Conservation (phyloP, 2,113 vertebrate genomes). For the Grammomys dolichurus region DNA sequence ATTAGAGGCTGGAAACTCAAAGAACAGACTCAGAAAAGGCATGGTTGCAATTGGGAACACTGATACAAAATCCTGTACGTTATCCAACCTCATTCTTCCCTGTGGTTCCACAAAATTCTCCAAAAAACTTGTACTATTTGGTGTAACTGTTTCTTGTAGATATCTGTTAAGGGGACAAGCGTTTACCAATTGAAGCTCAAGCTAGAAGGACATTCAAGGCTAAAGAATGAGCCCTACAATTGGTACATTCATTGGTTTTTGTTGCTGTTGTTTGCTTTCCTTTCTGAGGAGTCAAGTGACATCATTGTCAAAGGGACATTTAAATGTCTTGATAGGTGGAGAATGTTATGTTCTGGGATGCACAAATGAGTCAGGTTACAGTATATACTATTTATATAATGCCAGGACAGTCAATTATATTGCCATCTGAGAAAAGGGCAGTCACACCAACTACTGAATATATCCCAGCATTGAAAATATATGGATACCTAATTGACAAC, state of each 20-base stretch:
- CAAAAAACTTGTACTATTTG: background rate
- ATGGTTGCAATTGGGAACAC: background rate
- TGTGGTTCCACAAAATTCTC: background rate
- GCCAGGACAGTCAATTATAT: background rate
- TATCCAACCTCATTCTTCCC: background rate
- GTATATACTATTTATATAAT: background rate
- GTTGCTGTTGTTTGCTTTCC: background rate
- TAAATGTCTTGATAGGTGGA: background rate
- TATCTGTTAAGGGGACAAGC: slow-evolving; percentile 17
- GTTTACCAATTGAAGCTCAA: background rate
- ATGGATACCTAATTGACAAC: slow-evolving; percentile 34
- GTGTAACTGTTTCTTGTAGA: slow-evolving; percentile 30
- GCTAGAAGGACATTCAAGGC: background rate
- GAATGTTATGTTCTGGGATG: background rate
- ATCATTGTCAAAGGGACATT: background rate
- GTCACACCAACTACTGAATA: slow-evolving; percentile 19
- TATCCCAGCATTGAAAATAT: slow-evolving; percentile 40
- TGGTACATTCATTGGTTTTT: background rate
- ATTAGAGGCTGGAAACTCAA: background rate
- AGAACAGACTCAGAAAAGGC: background rate
- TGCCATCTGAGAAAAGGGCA: slow-evolving; percentile 49
- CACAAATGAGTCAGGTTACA: background rate
- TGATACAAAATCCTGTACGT: background rate
- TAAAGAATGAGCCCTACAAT: background rate
- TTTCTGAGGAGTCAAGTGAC: background rate